A percentile compares a stretch with the other conserved stretches of the same genome.
These are phyloP conservation scores for Seira sanloemensis DNA, from an alignment of 2,888 invertebrate species.

Conservation along the genomic window DNA sequence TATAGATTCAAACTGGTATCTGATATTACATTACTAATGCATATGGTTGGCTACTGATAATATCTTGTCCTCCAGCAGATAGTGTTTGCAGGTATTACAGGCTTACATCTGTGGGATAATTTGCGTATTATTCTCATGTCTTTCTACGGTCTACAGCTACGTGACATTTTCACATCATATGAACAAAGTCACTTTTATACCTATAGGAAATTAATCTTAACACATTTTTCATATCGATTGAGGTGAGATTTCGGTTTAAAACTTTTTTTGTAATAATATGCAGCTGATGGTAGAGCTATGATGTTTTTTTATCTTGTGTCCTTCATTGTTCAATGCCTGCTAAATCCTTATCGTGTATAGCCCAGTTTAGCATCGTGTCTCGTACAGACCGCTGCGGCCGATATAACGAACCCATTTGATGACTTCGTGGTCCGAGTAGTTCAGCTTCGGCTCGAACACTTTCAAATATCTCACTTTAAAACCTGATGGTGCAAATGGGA, in stretches of 20 bases:
- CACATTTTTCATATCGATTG: neutral
- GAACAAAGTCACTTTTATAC: too few relatives aligned
- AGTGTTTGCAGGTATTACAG: neutral
- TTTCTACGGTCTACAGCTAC: neutral
- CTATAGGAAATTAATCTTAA: too few relatives aligned
- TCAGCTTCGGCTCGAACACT: slow-evolving; percentile 99
- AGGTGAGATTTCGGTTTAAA: slow-evolving; percentile 3
- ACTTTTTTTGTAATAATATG: neutral
- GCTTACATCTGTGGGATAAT: neutral
- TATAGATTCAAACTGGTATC: neutral
- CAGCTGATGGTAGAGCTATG: neutral
- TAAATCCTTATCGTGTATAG: neutral
- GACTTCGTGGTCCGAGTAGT: slow-evolving; percentile 99
- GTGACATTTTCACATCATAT: neutral
- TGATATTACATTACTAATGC: neutral
- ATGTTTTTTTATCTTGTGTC: neutral
- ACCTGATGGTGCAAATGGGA: slow-evolving; percentile 99
- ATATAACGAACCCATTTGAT: slow-evolving; percentile 99
- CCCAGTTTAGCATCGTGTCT: slow-evolving; percentile 92
- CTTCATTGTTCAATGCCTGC: neutral
- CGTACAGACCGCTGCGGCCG: slow-evolving; percentile 98
- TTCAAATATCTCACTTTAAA: slow-evolving; percentile 99
- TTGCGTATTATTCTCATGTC: neutral
- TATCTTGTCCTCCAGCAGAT: neutral
- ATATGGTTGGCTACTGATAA: neutral